Percentiles rank a stretch among this genome's conserved stretches.
These are phyloP conservation scores for Masticophis lateralis DNA, from an alignment of 2,797 vertebrate species.

Conservation along the genomic window DNA sequence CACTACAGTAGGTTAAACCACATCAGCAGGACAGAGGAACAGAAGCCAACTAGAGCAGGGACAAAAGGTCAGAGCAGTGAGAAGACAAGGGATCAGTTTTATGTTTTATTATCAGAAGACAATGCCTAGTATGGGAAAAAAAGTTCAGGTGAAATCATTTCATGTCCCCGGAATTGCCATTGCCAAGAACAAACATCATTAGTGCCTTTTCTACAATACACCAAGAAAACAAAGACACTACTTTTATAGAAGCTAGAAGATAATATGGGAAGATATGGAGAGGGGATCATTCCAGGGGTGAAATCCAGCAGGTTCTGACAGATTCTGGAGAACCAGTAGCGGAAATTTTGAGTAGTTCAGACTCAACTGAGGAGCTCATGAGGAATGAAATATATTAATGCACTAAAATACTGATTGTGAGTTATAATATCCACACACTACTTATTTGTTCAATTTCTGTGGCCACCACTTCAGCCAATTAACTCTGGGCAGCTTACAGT, in stretches of 20 bases:
- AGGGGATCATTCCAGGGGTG: not conserved
- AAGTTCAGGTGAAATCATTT: constrained; percentile 52
- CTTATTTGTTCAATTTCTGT: not conserved
- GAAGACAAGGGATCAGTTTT: constrained; percentile 60
- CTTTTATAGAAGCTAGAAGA: constrained; percentile 34
- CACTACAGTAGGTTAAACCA: constrained; percentile 52
- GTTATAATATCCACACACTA: not conserved
- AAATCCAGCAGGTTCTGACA: too few species aligned
- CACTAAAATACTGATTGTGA: not conserved
- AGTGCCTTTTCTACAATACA: constrained; percentile 30
- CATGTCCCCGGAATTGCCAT: constrained; percentile 45
- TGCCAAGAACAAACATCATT: constrained; percentile 47
- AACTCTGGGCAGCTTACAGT: not conserved
- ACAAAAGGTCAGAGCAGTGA: constrained; percentile 52
- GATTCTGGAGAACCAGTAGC: too few species aligned
- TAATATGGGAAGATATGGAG: constrained; percentile 28
- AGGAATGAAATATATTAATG: constrained; percentile 58
- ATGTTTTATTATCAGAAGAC: constrained; percentile 49
- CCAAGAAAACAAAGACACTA: constrained; percentile 36
- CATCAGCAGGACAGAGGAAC: constrained; percentile 49
- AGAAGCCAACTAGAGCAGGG: constrained; percentile 48
- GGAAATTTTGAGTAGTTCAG: too few species aligned
- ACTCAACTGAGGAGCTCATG: not conserved
- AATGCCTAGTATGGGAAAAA: constrained; percentile 40
- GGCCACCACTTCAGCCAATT: not conserved